Evolutionary conservation across 2,113 vertebrate genomes (phyloP).

Genomic region (Struthio camelus): DNA sequence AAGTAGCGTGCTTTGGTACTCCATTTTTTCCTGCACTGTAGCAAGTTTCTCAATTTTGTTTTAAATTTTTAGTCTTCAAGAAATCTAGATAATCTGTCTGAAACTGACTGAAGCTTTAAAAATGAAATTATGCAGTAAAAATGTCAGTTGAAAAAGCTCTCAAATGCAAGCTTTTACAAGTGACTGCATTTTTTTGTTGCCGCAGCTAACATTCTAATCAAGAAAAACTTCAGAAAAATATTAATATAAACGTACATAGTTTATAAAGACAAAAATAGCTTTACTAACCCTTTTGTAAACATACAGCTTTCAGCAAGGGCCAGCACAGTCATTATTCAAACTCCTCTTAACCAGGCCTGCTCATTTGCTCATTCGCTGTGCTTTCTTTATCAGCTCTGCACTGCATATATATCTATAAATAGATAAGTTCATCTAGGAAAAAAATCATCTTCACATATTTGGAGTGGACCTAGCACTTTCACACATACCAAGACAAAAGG

Average conservation of each 20-base stretch:
- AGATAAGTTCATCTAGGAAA: slow-evolving; percentile 14
- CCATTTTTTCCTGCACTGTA: neutral
- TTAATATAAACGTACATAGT: slow-evolving; percentile 64
- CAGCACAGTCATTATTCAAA: slow-evolving; percentile 62
- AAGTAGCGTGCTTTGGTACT: neutral
- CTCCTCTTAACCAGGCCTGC: slow-evolving; percentile 45
- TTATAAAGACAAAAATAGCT: slow-evolving; percentile 77
- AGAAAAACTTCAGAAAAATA: slow-evolving; percentile 66
- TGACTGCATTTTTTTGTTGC: slow-evolving; percentile 4
- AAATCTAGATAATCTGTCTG: neutral
- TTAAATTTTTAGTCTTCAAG: neutral
- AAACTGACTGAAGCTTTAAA: neutral
- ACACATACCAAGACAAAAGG: neutral
- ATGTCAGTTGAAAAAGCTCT: neutral
- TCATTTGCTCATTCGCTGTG: slow-evolving; percentile 21
- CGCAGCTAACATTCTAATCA: slow-evolving; percentile 64
- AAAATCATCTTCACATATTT: neutral
- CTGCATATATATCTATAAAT: slow-evolving; percentile 2
- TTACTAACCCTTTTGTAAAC: slow-evolving; percentile 73
- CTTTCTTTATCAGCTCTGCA: slow-evolving; percentile 38
- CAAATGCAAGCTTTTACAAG: slow-evolving; percentile 1
- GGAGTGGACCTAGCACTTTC: slow-evolving; percentile 19
- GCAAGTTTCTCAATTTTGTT: neutral
- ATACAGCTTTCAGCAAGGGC: slow-evolving; percentile 69
- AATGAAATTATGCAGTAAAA: neutral